Evolutionary conservation across 2,797 vertebrate species (phyloP).

Genomic region (Semotilus atromaculatus): DNA sequence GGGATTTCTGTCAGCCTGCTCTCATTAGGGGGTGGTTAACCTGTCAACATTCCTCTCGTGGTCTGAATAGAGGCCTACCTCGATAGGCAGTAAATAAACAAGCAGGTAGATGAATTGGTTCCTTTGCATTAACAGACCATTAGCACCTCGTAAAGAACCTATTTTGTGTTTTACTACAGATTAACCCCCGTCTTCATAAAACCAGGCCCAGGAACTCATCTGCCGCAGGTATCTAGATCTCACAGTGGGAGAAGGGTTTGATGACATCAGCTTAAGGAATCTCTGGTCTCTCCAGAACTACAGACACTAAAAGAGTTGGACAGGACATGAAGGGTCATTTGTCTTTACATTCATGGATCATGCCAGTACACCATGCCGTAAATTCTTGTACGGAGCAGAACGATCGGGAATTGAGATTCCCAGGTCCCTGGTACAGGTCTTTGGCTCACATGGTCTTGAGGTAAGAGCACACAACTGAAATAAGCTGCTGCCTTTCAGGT

Average conservation of each 20-base stretch:
- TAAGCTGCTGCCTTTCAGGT: conserved; percentile 31
- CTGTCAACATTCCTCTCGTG: conserved; percentile 45
- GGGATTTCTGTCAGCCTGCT: conserved; percentile 46
- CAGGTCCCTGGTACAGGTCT: conserved; percentile 6
- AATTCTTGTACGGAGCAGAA: conserved; percentile 43
- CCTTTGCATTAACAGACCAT: conserved; percentile 78
- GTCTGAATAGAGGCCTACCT: conserved; percentile 61
- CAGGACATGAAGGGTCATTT: conserved; percentile 22
- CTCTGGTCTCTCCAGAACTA: conserved; percentile 12
- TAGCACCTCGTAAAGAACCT: conserved; percentile 76
- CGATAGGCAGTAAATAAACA: conserved; percentile 73
- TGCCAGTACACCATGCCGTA: conserved; percentile 32
- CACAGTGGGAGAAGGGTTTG: not conserved
- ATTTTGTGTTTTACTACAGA: conserved; percentile 72
- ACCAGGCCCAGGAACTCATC: conserved; percentile 62
- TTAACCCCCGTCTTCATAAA: conserved; percentile 68
- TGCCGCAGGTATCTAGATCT: conserved; percentile 42
- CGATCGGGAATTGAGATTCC: not conserved
- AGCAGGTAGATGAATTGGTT: conserved; percentile 71
- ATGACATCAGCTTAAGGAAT: conserved; percentile 2
- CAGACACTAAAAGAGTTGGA: conserved; percentile 23
- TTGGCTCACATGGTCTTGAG: conserved; percentile 54
- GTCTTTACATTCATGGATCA: conserved; percentile 45
- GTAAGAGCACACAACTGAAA: conserved; percentile 60
- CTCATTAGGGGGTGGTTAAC: conserved; percentile 48